Evolutionary conservation across 2,113 vertebrate genomes (phyloP), one percentile per base, ranked within the genome.

Genomic region (Cheilinus undulatus): DNA sequence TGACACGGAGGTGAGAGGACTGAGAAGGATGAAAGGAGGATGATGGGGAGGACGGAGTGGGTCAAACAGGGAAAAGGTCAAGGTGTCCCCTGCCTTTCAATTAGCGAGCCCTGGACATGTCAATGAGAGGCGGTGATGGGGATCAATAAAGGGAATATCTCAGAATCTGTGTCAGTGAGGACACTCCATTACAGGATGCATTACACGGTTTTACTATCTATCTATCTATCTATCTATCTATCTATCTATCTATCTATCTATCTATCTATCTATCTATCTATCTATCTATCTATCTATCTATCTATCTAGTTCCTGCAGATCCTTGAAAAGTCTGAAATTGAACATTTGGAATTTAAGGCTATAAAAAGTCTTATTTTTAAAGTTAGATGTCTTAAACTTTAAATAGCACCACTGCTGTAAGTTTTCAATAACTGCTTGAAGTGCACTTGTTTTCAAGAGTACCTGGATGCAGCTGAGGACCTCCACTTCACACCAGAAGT

Each of bases 1-100:
- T 88, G 85, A 80, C 84, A 82, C 32, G 15, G 66, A 72, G 81
- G 77, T 76, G 71, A 84, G 45, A 63, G 26, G 73, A 52, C 30
- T 20, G 28, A 68, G 51, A 26, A 45, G 40, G 73, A 61, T 68
- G 78, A 78, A 68, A 65, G 73, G 20, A 62, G 38, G 50, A 71
- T 62, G 76, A 53, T 72, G 58, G 64, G 23, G 65, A 85, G 51
- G 74, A 65, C 19, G 36, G 57, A 72, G n/a, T n/a, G 12, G 78
- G 86, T 84, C 76, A 85, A 69, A 84, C 58, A 88, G 82, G 52
- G 63, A 73, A 92, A 91, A 93, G 91, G 93, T 91, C 91, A 93
- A 90, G 80, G 80, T 85, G 75, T 86, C 83, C 56, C 34, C 60
- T 87, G 84, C 82, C 84, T 93, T 91, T 90, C 73, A 92, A 87